Evolutionary conservation across 2,113 vertebrate species (phyloP).

Genomic region (Pseudorectes ferrugineus): DNA sequence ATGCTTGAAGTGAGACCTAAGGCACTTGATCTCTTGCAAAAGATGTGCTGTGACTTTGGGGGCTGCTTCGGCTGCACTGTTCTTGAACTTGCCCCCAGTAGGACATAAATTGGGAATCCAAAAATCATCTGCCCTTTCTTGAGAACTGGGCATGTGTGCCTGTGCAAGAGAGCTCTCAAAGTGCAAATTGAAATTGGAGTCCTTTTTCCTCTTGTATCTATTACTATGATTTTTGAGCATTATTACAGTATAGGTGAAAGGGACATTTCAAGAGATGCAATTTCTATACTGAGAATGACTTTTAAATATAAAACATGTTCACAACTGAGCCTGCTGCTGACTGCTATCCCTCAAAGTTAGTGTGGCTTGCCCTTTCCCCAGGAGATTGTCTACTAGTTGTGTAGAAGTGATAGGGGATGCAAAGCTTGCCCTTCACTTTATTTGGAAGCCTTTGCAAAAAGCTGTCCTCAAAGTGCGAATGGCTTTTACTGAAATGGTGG

Average conservation of each 20-base stretch:
- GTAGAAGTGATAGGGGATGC: background rate
- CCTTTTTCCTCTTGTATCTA: background rate
- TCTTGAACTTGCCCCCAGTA: background rate
- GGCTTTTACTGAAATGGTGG: background rate
- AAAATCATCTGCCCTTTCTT: background rate
- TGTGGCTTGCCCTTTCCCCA: background rate
- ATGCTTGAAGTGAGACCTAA: background rate
- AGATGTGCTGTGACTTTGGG: background rate
- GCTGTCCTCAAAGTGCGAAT: rapidly evolving
- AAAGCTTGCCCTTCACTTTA: background rate
- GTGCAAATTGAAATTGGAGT: background rate
- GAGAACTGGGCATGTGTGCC: background rate
- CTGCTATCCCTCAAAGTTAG: background rate
- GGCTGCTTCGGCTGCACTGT: background rate
- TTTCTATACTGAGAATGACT: background rate
- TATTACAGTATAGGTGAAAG: background rate
- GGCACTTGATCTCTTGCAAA: background rate
- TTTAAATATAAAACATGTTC: background rate
- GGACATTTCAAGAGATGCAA: background rate
- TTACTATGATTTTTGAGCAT: background rate
- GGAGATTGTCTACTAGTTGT: background rate
- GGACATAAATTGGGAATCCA: background rate
- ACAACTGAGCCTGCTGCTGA: background rate
- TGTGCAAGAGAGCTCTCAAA: background rate
- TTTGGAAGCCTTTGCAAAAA: background rate